phyloP scores from a whole-genome alignment of 2,888 invertebrate genomes.

The Euzetes globulus region DNA sequence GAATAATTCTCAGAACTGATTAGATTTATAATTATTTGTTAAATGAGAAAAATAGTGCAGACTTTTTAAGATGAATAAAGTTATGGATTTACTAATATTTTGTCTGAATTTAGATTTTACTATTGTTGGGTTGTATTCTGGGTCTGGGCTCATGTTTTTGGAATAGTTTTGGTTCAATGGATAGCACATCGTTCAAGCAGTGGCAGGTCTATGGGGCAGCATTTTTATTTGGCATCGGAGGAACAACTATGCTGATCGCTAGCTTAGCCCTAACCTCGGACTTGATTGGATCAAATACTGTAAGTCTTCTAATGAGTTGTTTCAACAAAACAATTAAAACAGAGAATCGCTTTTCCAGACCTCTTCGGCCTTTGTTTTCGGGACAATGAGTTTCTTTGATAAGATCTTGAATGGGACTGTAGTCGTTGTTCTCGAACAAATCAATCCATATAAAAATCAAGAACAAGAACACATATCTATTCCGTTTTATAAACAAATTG shows the following conservation, averaged over 20 bases:
- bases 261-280: slow-evolving; percentile 82
- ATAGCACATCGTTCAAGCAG: slow-evolving; percentile 22
- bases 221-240: slow-evolving; percentile 67
- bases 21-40: not conserved
- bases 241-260: slow-evolving; percentile 77
- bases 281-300: slow-evolving; percentile 72
- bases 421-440: slow-evolving; percentile 53
- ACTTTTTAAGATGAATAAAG: too few species aligned
- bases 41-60: too few species aligned
- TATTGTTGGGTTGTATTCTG: slow-evolving; percentile 59
- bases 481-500: slow-evolving; percentile 5
- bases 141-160: slow-evolving; percentile 61
- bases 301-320: slow-evolving; percentile 42
- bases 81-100: too few species aligned
- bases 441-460: slow-evolving; percentile 16
- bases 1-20: not conserved
- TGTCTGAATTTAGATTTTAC: slow-evolving; percentile 57
- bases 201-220: slow-evolving; percentile 62
- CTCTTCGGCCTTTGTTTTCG: slow-evolving; percentile 82
- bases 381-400: slow-evolving; percentile 84
- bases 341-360: slow-evolving; percentile 50
- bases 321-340: not conserved
- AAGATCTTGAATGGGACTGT: slow-evolving; percentile 81
- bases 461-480: not conserved
- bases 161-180: slow-evolving; percentile 49